Conservation (phyloP, 2,888 invertebrate genomes). For the Monopis laevigella region DNA sequence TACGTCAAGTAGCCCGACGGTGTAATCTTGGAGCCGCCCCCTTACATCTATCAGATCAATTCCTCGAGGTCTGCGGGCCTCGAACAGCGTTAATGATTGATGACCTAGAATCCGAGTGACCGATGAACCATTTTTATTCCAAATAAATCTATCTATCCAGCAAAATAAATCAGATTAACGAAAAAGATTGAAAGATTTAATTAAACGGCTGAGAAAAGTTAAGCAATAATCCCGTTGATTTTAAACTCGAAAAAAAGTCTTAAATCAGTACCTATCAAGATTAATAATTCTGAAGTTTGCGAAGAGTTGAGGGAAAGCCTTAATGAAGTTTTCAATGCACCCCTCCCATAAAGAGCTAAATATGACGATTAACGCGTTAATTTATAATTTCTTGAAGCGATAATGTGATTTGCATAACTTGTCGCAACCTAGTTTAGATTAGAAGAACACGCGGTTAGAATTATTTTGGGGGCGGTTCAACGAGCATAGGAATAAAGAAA, state of each 20-base stretch:
- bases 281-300: no score
- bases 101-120: conserved; percentile 28
- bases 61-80: conserved; percentile 1
- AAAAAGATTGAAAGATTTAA: conserved; percentile 5
- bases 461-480: conserved; percentile 10
- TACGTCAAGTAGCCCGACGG: conserved; percentile 39
- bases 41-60: conserved; percentile 38
- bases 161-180: no score
- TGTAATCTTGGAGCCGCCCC: conserved; percentile 43
- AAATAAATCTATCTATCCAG: neutral
- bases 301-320: conserved; percentile 4
- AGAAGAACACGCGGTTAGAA: conserved; percentile 13
- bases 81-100: conserved; percentile 47
- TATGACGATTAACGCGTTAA: conserved; percentile 8
- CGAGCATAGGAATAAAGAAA: conserved; percentile 8
- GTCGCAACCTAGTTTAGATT: conserved; percentile 10
- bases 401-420: no score
- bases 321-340: conserved; percentile 8
- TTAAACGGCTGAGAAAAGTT: conserved; percentile 6
- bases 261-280: no score
- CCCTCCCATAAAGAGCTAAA: conserved; percentile 2
- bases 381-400: no score
- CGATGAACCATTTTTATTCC: conserved; percentile 8
- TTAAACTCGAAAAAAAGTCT: no score
- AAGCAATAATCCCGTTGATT: neutral